A percentile compares a stretch with the other conserved stretches of the same genome.
Evolutionary conservation across 2,797 vertebrate species (phyloP).

Genomic region (Natrix natrix): DNA sequence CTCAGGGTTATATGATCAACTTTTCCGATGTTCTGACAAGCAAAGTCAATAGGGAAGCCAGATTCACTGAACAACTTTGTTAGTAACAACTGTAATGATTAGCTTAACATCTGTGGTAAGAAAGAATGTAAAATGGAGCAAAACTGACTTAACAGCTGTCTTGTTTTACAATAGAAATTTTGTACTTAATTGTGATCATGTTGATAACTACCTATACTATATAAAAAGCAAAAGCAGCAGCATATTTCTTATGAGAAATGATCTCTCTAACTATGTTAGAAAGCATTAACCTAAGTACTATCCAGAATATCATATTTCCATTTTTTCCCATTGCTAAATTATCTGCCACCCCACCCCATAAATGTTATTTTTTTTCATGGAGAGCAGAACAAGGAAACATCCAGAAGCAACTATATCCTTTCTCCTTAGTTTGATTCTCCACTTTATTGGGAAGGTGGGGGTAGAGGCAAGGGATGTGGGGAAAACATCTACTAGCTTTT

Average conservation of each 20-base stretch:
- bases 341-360: fast-evolving
- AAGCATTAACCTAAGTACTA: neutral
- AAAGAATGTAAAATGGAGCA: too few species aligned
- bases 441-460: neutral
- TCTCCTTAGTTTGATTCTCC: neutral
- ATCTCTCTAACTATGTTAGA: neutral
- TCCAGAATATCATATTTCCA: neutral
- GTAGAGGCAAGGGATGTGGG: neutral
- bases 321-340: neutral
- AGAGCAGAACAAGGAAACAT: neutral
- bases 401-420: neutral
- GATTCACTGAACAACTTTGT: too few species aligned
- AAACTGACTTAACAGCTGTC: too few species aligned
- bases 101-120: too few species aligned
- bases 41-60: too few species aligned
- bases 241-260: neutral
- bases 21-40: too few species aligned
- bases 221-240: neutral
- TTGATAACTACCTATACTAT: neutral
- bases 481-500: neutral
- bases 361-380: neutral
- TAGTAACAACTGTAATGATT: too few species aligned
- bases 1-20: too few species aligned
- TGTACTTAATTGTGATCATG: neutral
- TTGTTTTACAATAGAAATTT: neutral